These are phyloP conservation scores for Schizopygopsis pylzovi DNA, from an alignment of 2,797 vertebrate genomes.

Conservation along the genomic window DNA sequence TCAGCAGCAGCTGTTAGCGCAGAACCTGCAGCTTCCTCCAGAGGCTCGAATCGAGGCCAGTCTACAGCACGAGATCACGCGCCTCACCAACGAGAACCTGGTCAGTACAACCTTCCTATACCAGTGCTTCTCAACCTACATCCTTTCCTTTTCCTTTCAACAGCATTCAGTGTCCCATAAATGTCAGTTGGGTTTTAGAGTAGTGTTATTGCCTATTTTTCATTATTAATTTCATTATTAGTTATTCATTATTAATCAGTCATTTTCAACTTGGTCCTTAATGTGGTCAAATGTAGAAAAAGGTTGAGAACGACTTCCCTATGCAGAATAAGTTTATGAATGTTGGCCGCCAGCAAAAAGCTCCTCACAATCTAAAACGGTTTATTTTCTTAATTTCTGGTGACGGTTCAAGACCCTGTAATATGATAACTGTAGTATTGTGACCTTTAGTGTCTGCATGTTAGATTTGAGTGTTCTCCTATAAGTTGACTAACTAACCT, in stretches of 20 bases:
- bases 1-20: conserved; percentile 96
- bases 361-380: not conserved
- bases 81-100: conserved; percentile 97
- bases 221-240: not conserved
- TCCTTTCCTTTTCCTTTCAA: not conserved
- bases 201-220: not conserved
- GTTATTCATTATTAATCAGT: not conserved
- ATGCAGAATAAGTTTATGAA: not conserved
- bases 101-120: conserved; percentile 71
- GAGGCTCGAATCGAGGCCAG: conserved; percentile 97
- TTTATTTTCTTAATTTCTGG: not conserved
- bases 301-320: not conserved
- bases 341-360: not conserved
- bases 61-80: conserved; percentile 96
- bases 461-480: not conserved
- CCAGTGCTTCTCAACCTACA: not conserved
- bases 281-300: not conserved
- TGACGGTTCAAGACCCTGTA: not conserved
- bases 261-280: not conserved
- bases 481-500: not conserved
- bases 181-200: not conserved
- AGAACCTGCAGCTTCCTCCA: conserved; percentile 95
- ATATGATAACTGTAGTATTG: not conserved
- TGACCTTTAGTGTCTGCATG: not conserved
- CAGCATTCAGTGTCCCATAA: not conserved